Evolutionary conservation across 1,140 invertebrate genomes (phyloP), one percentile per base, ranked within the genome.

Genomic region (Potamilus streckersoni): DNA sequence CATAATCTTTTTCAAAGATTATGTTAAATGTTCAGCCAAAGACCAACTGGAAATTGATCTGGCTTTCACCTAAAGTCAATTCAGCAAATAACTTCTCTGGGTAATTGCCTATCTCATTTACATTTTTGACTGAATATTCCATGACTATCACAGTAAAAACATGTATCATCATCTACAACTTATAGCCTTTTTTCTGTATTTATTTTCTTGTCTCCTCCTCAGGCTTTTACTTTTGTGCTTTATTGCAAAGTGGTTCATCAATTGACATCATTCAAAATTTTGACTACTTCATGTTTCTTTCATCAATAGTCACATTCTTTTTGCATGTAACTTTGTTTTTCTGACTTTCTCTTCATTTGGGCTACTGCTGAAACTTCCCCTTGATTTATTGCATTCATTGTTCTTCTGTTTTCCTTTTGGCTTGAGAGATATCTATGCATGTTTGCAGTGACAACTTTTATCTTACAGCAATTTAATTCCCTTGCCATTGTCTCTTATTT

Each of bases 261-360:
- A 74, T 1, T 58, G 74, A 81, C 12, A 80, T n/a, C 56, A 73
- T 70, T 0, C 19, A n/a, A n/a, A 69, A 57, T 19, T 57, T 62
- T 31, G 61, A 59, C 15, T 31, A 2, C 27, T 27, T 27, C 27
- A 27, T 27, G 27, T 27, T 27, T 27, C 27, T 27, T 27, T 27
- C 27, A 27, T 27, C 27, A 27, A 2, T 27, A 27, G 27, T 27
- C 27, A 27, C 27, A 27, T 27, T 27, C 27, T 27, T 2, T 27
- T 27, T 27, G 27, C 27, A 27, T 1, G 2, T 27, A 2, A 27
- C 27, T 27, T 27, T 27, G 27, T 2, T 27, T 27, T 27, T 27
- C 27, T 27, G 27, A 27, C 27, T 27, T 27, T 2, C 27, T 27
- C 27, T 27, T 27, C 27, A 27, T 27, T 27, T 27, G 27, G 27